Conservation (phyloP, 2,797 vertebrate species). For the Rhinella marina region DNA sequence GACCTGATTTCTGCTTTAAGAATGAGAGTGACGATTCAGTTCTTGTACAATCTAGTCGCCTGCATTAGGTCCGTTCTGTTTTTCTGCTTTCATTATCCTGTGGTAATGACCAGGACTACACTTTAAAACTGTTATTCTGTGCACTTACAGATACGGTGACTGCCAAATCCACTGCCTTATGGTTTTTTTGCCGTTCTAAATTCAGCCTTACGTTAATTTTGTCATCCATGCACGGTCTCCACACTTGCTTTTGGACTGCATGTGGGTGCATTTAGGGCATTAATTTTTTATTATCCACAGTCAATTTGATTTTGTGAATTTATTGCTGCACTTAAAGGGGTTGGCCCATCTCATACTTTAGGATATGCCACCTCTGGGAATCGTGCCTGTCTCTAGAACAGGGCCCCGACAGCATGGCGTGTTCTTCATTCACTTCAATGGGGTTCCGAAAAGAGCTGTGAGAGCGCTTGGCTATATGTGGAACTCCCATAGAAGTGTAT, state of each 20-base stretch:
- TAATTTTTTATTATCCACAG: conserved; percentile 4
- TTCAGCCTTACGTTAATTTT: neutral
- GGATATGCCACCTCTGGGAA: no score
- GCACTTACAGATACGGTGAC: neutral
- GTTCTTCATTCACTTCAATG: no score
- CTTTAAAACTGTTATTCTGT: neutral
- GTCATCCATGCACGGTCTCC: neutral
- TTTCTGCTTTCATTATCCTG: neutral
- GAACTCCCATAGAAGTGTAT: no score
- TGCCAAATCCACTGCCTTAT: conserved; percentile 59
- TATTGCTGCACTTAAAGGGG: neutral
- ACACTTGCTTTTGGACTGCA: neutral
- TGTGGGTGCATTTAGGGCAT: neutral
- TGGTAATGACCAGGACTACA: neutral
- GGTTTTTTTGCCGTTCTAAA: neutral
- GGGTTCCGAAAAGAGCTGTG: no score
- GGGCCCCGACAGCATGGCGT: no score
- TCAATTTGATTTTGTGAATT: neutral
- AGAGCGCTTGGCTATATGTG: no score
- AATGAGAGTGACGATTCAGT: neutral
- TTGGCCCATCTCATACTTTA: no score
- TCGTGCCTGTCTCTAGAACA: no score
- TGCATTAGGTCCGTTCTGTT: neutral
- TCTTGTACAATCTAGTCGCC: neutral
- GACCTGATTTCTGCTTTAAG: neutral